These are phyloP conservation scores for Papilio xuthus DNA, from an alignment of 1,140 invertebrate genomes.

Conservation along the genomic window DNA sequence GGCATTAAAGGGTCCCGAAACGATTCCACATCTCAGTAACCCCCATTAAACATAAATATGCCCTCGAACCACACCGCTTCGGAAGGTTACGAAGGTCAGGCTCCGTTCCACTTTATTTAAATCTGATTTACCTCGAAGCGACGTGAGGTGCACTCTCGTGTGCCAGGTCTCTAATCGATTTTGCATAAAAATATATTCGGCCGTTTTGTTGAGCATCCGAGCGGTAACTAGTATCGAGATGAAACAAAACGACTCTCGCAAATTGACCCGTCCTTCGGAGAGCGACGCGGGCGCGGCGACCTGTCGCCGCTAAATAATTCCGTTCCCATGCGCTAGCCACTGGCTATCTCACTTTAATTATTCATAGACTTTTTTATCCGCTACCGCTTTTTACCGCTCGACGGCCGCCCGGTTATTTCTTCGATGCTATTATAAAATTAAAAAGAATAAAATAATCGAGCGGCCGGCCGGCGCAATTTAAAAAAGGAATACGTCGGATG, in stretches of 20 bases:
- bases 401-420: slow-evolving; percentile 60
- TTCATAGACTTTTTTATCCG: slow-evolving; percentile 80
- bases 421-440: slow-evolving; percentile 77
- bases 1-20: slow-evolving; percentile 66
- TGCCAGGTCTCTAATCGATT: slow-evolving; percentile 41
- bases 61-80: slow-evolving; percentile 66
- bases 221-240: slow-evolving; percentile 58
- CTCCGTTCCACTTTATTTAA: slow-evolving; percentile 54
- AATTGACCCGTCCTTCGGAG: slow-evolving; percentile 78
- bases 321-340: slow-evolving; percentile 79
- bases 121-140: slow-evolving; percentile 45
- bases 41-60: slow-evolving; percentile 78
- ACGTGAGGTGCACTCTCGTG: slow-evolving; percentile 35
- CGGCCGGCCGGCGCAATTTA: slow-evolving; percentile 67
- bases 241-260: slow-evolving; percentile 70
- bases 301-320: slow-evolving; percentile 75
- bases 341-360: slow-evolving; percentile 81
- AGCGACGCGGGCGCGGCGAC: slow-evolving; percentile 64
- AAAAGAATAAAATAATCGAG: slow-evolving; percentile 78
- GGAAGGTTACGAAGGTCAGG: slow-evolving; percentile 60
- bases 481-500: slow-evolving; percentile 80
- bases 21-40: slow-evolving; percentile 65
- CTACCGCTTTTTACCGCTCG: slow-evolving; percentile 77
- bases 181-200: slow-evolving; percentile 60
- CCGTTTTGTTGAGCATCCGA: slow-evolving; percentile 45